These are phyloP conservation scores for Zaprionus africanus DNA, from an alignment of 1,140 invertebrate genomes.

Conservation along the genomic window DNA sequence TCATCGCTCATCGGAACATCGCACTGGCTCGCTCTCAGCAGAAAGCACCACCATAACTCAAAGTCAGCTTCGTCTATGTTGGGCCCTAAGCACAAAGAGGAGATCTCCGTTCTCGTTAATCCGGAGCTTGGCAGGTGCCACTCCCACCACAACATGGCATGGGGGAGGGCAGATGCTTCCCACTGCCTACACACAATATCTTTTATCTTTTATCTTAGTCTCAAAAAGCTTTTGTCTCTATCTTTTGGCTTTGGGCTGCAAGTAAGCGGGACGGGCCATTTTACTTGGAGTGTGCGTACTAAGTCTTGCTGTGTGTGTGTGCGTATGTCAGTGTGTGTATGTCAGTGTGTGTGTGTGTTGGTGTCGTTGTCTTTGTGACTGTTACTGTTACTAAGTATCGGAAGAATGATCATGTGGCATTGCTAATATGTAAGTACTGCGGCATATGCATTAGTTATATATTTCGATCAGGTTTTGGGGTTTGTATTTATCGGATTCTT, in stretches of 20 bases:
- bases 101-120: conserved; percentile 11
- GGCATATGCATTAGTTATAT: conserved; percentile 45
- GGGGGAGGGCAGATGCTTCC: conserved; percentile 12
- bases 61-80: conserved; percentile 82
- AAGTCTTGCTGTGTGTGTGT: conserved; percentile 5
- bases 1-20: conserved; percentile 59
- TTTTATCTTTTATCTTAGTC: conserved; percentile 17
- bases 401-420: conserved; percentile 41
- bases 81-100: conserved; percentile 66
- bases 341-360: neutral
- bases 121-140: conserved; percentile 16
- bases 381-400: conserved; percentile 35
- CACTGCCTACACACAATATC: conserved; percentile 35
- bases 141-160: neutral
- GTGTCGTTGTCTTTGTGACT: conserved; percentile 5
- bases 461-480: conserved; percentile 33
- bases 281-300: conserved; percentile 11
- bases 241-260: conserved; percentile 74
- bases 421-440: conserved; percentile 42
- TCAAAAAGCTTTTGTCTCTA: neutral
- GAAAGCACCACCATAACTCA: conserved; percentile 84
- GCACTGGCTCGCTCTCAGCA: conserved; percentile 72
- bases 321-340: conserved; percentile 15
- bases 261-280: conserved; percentile 58
- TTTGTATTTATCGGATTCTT: conserved; percentile 24